Conservation (phyloP, 2,888 invertebrate genomes). For the Candidula unifasciata region DNA sequence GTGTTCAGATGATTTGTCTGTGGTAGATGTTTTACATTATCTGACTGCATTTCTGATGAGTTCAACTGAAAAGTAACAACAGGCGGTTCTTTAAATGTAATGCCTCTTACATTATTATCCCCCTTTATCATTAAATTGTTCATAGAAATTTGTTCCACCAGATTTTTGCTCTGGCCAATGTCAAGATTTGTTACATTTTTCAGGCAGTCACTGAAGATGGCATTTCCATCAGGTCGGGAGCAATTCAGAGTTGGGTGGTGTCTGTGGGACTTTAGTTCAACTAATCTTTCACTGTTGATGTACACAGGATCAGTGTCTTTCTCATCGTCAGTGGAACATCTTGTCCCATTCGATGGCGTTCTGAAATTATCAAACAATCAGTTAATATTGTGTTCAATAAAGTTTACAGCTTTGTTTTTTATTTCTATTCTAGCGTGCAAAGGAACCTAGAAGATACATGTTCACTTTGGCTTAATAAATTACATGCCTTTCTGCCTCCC, state of each 20-base stretch:
- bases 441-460: no score
- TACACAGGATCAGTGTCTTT: slow-evolving; percentile 46
- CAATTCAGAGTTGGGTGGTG: slow-evolving; percentile 37
- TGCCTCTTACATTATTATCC: background rate
- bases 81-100: background rate
- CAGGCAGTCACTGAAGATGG: slow-evolving; percentile 30
- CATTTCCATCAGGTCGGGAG: slow-evolving; percentile 9
- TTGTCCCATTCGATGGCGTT: slow-evolving; percentile 35
- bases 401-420: background rate
- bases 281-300: slow-evolving; percentile 48
- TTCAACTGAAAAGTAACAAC: background rate
- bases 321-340: slow-evolving; percentile 40
- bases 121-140: background rate
- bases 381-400: background rate
- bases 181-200: slow-evolving; percentile 40
- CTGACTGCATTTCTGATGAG: slow-evolving; percentile 3
- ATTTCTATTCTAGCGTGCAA: no score
- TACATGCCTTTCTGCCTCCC: background rate
- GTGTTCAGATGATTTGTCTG: slow-evolving; percentile 37
- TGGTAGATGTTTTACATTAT: slow-evolving; percentile 40
- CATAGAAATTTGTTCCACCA: slow-evolving; percentile 32
- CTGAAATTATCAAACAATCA: slow-evolving; percentile 10
- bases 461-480: background rate
- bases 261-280: slow-evolving; percentile 42
- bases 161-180: slow-evolving; percentile 47